Conservation (phyloP, 1,140 invertebrate species). For the Drosophila nigromelanica region DNA sequence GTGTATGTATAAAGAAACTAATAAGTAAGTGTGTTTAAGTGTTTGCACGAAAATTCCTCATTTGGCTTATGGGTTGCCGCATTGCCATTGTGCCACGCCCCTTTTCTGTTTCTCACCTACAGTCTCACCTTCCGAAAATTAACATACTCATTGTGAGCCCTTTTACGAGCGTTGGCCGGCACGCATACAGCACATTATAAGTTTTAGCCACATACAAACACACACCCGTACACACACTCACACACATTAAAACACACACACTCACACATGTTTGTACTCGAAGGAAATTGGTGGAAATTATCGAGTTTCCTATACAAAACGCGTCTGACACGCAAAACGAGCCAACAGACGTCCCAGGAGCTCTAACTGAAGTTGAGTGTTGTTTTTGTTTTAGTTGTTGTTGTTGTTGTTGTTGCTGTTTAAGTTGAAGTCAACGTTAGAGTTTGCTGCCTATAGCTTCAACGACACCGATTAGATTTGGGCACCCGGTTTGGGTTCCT, state of each 20-base stretch:
- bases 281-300: constrained; percentile 82
- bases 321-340: constrained; percentile 73
- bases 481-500: constrained; percentile 6
- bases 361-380: constrained; percentile 23
- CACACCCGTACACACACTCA: neutral
- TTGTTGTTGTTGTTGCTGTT: no score
- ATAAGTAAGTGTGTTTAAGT: neutral
- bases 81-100: constrained; percentile 39
- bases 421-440: constrained; percentile 17
- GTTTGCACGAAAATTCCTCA: constrained; percentile 24
- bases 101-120: constrained; percentile 38
- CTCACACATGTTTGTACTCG: constrained; percentile 26
- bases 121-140: constrained; percentile 48
- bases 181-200: constrained; percentile 45
- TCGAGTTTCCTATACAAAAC: constrained; percentile 82
- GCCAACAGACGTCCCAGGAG: constrained; percentile 7
- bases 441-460: constrained; percentile 39
- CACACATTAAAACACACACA: neutral
- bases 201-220: constrained; percentile 7
- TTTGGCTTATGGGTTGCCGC: constrained; percentile 32
- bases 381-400: constrained; percentile 1
- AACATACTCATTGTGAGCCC: constrained; percentile 66
- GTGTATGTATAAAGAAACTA: neutral
- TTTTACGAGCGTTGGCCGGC: constrained; percentile 49
- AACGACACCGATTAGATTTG: constrained; percentile 67